These are phyloP conservation scores for Sebastes hubbsi DNA, from an alignment of 2,797 vertebrate genomes.

Conservation along the genomic window DNA sequence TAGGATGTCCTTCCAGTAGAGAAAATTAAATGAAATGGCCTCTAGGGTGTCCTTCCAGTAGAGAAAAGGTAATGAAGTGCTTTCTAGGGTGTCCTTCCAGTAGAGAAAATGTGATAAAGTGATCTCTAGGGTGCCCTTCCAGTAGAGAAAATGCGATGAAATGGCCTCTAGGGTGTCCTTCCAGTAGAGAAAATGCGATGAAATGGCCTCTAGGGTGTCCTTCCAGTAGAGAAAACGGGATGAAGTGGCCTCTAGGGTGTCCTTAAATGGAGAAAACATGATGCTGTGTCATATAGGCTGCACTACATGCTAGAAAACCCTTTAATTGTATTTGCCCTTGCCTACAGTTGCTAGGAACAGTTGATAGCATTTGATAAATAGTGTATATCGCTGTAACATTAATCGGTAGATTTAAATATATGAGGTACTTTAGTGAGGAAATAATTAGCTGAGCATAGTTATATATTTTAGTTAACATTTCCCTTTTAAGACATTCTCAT, in stretches of 20 bases:
- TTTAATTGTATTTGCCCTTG: no score
- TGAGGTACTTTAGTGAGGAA: neutral
- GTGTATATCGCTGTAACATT: neutral
- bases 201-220: fast-evolving
- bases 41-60: no score
- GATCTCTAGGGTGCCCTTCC: no score
- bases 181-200: fast-evolving
- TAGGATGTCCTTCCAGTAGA: no score
- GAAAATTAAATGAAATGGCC: fast-evolving
- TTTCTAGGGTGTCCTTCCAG: no score
- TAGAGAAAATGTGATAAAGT: no score
- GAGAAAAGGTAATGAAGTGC: fast-evolving
- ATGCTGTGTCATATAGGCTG: no score
- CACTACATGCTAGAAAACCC: no score
- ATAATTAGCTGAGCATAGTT: conserved; percentile 2
- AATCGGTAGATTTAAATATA: conserved; percentile 7
- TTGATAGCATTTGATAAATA: conserved; percentile 11
- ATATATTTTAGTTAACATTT: neutral
- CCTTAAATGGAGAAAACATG: no score
- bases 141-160: fast-evolving
- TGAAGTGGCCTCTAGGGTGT: no score
- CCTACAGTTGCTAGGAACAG: neutral
- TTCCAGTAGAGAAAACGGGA: fast-evolving
- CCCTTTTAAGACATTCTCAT: neutral
- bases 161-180: fast-evolving